Base-by-base conservation (phyloP, 2,888 invertebrate genomes). In the Nephrotoma flavescens region DNA sequence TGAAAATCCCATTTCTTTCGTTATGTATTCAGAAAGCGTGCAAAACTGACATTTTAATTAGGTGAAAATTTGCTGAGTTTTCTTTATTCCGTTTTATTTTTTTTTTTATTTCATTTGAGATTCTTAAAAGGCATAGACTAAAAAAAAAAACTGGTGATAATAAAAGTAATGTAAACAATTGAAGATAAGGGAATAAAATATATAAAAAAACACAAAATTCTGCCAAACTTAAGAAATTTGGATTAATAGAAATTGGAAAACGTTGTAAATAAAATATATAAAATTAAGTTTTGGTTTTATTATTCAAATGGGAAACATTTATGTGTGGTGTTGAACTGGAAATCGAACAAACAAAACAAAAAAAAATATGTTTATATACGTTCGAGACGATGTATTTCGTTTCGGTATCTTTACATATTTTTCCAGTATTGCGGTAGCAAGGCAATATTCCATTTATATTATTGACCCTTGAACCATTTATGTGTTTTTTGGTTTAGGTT, bases 11-110 rank as follows among this genome's bases (percentile, higher is more conserved):
- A 52, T 52, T 52, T 52, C 15, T 9, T 15, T 52, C 15, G n/a
- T 83, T 83, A 9, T 41, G 41, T 83, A 83, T 83, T 83, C 83
- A 83, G 41, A 12, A 83, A 83, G 83, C 83, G 83, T 41, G 41
- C 83, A 83, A 41, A 83, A 83, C 83, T 83, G 83, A 83, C 83
- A 83, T 83, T 83, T 83, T 83, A 83, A 83, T 83, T 83, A 83
- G 83, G 83, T 83, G 83, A 6, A 83, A 83, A 83, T 83, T 83
- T 83, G 83, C 83, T 83, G 83, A 83, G 31, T 83, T 83, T 83
- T 83, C 12, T 83, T 83, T 7, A 41, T 83, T 6, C 2, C 41
- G 3, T 11, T 47, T 47, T 47, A 47, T 11, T 83, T 41, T 83
- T n/a, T 11, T 83, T 41, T 11, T n/a, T 52, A 52, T 52, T 52